Base-by-base conservation (phyloP, 2,113 vertebrate genomes). In the Nannospalax galili region DNA sequence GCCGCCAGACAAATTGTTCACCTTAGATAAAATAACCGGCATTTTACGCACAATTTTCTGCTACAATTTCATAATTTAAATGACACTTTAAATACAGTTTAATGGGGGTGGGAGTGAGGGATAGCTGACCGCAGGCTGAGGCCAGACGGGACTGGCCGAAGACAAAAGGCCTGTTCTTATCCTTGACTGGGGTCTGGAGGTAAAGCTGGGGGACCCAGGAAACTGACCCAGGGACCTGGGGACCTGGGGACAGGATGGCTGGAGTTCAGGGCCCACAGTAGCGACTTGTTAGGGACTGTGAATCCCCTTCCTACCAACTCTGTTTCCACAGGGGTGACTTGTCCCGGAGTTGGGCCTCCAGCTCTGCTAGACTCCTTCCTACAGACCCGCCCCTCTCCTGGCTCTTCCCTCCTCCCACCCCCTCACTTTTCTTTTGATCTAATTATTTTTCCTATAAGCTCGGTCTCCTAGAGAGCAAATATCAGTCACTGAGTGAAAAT, bases 401-500 rank as follows among this genome's bases (percentile, higher is more conserved):
- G 95, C 88, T 94, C 97, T 93, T 79, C 97, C 96, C 98, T 97
- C 89, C 90, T 94, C 97, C 98, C 97, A 96, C 95, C 97, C 97
- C 97, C 97, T 97, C 98, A 97, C 98, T 98, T 98, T 98, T 98
- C 98, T 99, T 98, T 98, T 98, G 98, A 98, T 99, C 99, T 99
- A 99, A 99, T 99, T 99, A 99, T 99, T 99, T 99, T 99, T 99
- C 98, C 99, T 99, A 98, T 99, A 99, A 99, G 99, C 99, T 99
- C 98, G 98, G 98, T 98, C 99, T 99, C 99, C 99, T 99, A 98
- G 99, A 99, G 99, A 99, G 99, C 99, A 99, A 99, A 99, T 99
- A 99, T 99, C 99, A 99, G 99, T 99, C 99, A 99, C 98, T 98
- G 99, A 99, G 98, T 98, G 99, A 99, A 99, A 99, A 99, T 99